Evolutionary conservation across 2,797 vertebrate species (phyloP), one percentile per base, ranked within the genome.

Genomic region (Aplochiton taeniatus): DNA sequence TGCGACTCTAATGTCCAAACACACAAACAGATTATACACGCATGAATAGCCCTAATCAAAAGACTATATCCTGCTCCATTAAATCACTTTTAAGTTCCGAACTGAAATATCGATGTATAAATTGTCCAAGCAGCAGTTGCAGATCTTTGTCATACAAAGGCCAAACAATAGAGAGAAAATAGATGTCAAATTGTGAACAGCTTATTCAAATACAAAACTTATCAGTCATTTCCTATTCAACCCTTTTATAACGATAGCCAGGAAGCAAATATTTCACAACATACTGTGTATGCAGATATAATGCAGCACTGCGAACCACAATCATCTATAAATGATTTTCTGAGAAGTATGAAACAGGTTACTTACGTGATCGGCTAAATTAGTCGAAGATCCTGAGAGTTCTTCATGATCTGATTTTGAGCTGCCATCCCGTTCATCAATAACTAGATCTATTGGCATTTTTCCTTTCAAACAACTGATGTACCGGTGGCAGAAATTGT

Each of bases 401-500:
- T 99, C 97, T 91, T 98, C 98, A 8, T 98, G 97, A 82, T 98
- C 97, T 88, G 97, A 99, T 89, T 98, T 99, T 57, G 98, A 98
- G 90, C 93, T 98, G 86, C 96, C 97, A 85, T 99, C 98, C 88
- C 97, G 94, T 88, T 99, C 97, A 82, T 99, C 98, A 82, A 99
- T 99, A 86, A 99, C 98, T 68, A 99, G 94, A 90, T 99, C 98
- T 91, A 99, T 99, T 88, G 98, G 98, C 98, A 99, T 99, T 94
- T 99, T 99, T 87, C 98, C 98, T 95, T 99, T 99, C 93, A 99
- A 95, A 94, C 98, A 99, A 84, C 98, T 99, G 93, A 99, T 99
- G 95, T 99, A 99, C 95, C 98, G 97, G 87, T 99, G 97, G 93
- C 98, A 99, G 93, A 99, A 99, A 92, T 99, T 99, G 92, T 99